Conservation (phyloP, 2,113 vertebrate species). For the Aphyosemion australe region DNA sequence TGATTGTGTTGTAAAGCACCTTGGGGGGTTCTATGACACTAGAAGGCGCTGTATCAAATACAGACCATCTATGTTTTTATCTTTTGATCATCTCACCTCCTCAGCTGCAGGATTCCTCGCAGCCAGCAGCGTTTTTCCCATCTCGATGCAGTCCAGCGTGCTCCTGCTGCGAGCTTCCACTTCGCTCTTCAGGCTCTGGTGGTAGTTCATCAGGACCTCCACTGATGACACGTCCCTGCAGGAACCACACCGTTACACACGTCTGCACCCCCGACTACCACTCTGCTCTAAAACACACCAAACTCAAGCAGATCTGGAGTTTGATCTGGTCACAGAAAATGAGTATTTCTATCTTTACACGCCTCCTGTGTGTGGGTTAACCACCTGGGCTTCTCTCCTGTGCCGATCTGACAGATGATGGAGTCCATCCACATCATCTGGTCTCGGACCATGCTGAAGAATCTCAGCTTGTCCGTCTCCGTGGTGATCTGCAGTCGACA, state of each 20-base stretch:
- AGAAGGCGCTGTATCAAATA: no score
- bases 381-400: conserved; percentile 91
- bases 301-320: no score
- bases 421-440: conserved; percentile 94
- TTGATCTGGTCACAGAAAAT: no score
- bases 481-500: conserved; percentile 91
- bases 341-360: no score
- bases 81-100: conserved; percentile 77
- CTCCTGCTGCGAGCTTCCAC: conserved; percentile 85
- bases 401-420: conserved; percentile 88
- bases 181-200: conserved; percentile 92
- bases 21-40: no score
- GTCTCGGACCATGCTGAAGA: conserved; percentile 85
- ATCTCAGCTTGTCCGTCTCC: conserved; percentile 89
- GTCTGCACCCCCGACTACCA: no score
- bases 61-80: no score
- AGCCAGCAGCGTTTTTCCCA: conserved; percentile 89
- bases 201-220: conserved; percentile 95
- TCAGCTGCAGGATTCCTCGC: conserved; percentile 86
- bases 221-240: conserved; percentile 92
- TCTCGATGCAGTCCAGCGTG: conserved; percentile 86
- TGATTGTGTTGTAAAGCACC: no score
- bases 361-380: not conserved
- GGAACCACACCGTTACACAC: conserved; percentile 13
- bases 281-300: no score